These are phyloP conservation scores for Pterophyllum scalare DNA, from an alignment of 2,113 vertebrate genomes.

Conservation along the genomic window DNA sequence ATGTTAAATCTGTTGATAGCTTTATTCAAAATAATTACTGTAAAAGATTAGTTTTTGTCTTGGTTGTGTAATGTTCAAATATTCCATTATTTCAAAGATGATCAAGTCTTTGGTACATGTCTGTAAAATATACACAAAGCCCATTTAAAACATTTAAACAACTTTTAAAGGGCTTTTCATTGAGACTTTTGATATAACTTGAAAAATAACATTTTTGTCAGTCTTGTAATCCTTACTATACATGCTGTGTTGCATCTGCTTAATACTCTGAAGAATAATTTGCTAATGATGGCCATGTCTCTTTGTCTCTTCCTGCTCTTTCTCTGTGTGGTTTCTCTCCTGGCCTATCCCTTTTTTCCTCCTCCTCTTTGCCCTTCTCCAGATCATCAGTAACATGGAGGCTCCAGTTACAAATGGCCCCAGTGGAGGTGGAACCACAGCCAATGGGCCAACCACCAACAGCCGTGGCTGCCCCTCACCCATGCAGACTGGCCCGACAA, in stretches of 20 bases:
- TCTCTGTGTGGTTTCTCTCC: background rate
- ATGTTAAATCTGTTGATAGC: background rate
- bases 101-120: background rate
- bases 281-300: constrained; percentile 9
- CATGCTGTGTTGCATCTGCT: background rate
- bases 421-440: constrained; percentile 90
- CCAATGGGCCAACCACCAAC: constrained; percentile 98
- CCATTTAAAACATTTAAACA: background rate
- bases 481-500: constrained; percentile 96
- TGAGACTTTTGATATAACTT: constrained; percentile 2
- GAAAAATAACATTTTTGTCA: background rate
- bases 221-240: background rate
- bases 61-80: background rate
- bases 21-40: background rate
- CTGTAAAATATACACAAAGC: background rate
- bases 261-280: background rate
- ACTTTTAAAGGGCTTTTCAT: constrained; percentile 19
- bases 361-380: constrained; percentile 58
- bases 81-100: background rate
- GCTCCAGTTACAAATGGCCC: constrained; percentile 99
- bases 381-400: constrained; percentile 99
- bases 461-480: constrained; percentile 98
- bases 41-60: background rate
- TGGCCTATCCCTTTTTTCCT: constrained; percentile 45
- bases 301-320: constrained; percentile 2